Evolutionary conservation across 2,888 invertebrate species (phyloP).

Genomic region (Anoplius nigerrimus): DNA sequence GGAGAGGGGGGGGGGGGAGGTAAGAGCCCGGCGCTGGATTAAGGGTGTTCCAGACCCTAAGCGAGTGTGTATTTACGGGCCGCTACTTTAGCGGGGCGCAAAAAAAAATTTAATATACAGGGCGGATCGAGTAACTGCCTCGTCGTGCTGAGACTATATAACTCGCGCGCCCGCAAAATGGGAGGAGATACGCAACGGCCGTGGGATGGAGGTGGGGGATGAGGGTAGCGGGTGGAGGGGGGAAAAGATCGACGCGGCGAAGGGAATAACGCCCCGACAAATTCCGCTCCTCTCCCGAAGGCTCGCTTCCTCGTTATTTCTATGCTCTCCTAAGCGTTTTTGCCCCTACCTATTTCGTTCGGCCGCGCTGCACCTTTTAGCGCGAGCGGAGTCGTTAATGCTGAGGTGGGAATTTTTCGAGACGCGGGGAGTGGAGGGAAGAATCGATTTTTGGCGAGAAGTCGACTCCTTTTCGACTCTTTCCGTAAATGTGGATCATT

Average conservation of each 20-base stretch:
- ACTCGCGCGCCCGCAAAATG: conserved; percentile 7
- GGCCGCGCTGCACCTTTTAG: too few species aligned
- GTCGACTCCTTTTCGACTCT: too few species aligned
- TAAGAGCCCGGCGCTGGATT: conserved; percentile 28
- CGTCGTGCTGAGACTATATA: conserved; percentile 22
- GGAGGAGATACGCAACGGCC: neutral
- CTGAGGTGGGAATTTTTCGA: too few species aligned
- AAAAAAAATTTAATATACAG: conserved; percentile 41
- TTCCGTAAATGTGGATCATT: too few species aligned
- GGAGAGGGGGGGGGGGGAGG: conserved; percentile 1
- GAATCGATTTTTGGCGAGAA: too few species aligned
- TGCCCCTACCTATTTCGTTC: too few species aligned
- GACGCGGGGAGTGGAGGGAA: too few species aligned
- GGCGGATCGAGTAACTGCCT: conserved; percentile 17
- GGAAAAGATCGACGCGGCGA: neutral
- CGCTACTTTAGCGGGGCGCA: conserved; percentile 15
- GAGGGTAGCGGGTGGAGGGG: neutral
- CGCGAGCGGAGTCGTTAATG: too few species aligned
- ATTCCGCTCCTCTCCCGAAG: neutral
- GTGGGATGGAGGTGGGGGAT: neutral
- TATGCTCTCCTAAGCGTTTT: too few species aligned
- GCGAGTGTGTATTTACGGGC: conserved; percentile 31
- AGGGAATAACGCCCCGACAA: neutral
- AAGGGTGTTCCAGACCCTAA: conserved; percentile 27
- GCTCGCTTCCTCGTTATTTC: too few species aligned